phyloP scores from a whole-genome alignment of 2,113 vertebrate species.

The Mixornis gularis region DNA sequence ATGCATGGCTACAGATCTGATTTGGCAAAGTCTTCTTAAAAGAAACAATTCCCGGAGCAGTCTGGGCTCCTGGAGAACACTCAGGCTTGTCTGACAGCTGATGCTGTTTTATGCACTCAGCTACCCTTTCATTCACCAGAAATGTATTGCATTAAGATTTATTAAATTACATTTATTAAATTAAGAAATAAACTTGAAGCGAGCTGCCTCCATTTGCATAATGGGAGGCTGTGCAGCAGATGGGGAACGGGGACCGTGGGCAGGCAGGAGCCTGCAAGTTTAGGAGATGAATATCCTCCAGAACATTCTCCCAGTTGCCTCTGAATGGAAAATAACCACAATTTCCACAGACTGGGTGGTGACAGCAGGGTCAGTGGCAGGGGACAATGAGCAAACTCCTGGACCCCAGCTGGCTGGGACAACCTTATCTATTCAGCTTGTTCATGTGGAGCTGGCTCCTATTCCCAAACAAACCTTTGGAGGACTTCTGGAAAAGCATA shows the following conservation, averaged over 20 bases:
- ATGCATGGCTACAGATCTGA: background rate
- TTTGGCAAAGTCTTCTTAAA: background rate
- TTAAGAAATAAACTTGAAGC: conserved; percentile 56
- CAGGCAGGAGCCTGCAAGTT: conserved; percentile 34
- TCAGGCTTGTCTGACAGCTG: conserved; percentile 29
- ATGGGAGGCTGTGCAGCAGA: conserved; percentile 51
- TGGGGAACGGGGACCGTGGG: conserved; percentile 29
- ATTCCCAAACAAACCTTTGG: background rate
- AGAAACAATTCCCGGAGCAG: conserved; percentile 3
- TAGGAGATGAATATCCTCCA: conserved; percentile 7
- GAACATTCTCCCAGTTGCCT: background rate
- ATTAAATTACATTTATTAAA: conserved; percentile 63
- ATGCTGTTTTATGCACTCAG: conserved; percentile 35
- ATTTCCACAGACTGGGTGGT: background rate
- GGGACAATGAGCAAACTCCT: background rate
- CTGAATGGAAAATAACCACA: conserved; percentile 1
- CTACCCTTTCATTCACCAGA: conserved; percentile 32
- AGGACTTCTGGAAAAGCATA: background rate
- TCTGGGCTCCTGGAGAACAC: background rate
- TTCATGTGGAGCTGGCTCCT: background rate
- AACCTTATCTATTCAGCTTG: background rate
- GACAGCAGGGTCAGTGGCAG: background rate
- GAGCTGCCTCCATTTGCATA: conserved; percentile 45
- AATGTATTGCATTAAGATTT: conserved; percentile 52
- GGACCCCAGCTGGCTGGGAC: background rate